phyloP scores from a whole-genome alignment of 2,888 invertebrate genomes.

The Pollenia amentaria region DNA sequence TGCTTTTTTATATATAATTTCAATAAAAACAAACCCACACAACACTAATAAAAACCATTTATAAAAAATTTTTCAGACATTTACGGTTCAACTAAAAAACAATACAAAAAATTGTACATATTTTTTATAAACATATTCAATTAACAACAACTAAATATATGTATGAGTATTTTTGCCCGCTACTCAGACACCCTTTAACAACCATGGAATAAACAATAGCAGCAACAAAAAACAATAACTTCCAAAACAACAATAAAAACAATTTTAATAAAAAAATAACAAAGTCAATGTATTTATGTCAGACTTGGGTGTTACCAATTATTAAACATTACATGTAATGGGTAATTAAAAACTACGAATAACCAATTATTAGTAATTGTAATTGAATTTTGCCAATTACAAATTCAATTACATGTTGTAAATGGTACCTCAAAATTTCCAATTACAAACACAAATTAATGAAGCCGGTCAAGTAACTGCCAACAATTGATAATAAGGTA shows the following conservation, averaged over 20 bases:
- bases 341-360: too few species aligned
- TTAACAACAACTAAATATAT: constrained; percentile 32
- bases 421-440: too few species aligned
- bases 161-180: constrained; percentile 1
- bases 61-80: constrained; percentile 60
- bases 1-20: neutral
- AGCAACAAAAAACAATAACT: constrained; percentile 16
- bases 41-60: neutral
- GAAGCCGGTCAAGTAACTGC: too few species aligned
- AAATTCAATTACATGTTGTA: too few species aligned
- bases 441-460: too few species aligned
- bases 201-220: constrained; percentile 7
- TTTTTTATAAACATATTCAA: constrained; percentile 49
- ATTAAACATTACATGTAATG: too few species aligned
- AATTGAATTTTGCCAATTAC: too few species aligned
- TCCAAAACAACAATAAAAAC: constrained; percentile 5
- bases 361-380: too few species aligned
- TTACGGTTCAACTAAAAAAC: constrained; percentile 67
- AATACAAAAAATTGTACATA: neutral
- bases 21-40: neutral
- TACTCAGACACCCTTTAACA: constrained; percentile 68
- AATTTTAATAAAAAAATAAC: constrained; percentile 17
- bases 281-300: neutral
- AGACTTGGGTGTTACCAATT: too few species aligned
- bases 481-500: too few species aligned